Evolutionary conservation across 1,140 invertebrate species (phyloP), one percentile per base, ranked within the genome.

Genomic region (Formica exsecta): DNA sequence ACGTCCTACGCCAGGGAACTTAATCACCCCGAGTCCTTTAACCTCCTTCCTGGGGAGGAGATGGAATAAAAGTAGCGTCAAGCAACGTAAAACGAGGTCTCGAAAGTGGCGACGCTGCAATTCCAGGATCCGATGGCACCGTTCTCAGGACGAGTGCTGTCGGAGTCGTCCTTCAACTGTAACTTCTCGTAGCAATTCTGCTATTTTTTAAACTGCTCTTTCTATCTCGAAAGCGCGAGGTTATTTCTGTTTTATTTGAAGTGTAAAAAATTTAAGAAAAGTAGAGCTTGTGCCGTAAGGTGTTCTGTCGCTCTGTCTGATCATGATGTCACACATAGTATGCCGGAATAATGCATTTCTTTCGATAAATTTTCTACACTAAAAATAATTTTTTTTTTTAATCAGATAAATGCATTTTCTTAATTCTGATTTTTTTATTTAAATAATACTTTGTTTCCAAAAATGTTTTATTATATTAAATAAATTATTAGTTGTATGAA

Each of bases 71-170:
- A 83, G 36, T 83, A 83, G 29, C 57, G n/a, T 25, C 54, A 41
- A 22, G 79, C 38, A 38, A 71, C 79, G 38, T 59, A 73, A 61
- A 73, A 54, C 66, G 54, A 32, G 38, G 38, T 19, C 66, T 81
- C 38, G 68, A 61, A 61, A 61, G 68, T 74, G 54, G 38, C 79
- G 68, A 74, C 68, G 79, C 25, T 83, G 79, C 54, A 83, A 83
- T 83, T 83, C 73, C 79, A 83, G 57, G 79, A 83, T 83, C 54
- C 66, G 38, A 73, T 73, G 79, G 51, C 65, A 59, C 65, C 36
- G 44, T 73, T 8, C 68, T 74, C 68, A 9, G 79, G 79, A 73
- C 54, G 79, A 74, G 68, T 57, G 68, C 41, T 62, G 25, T 32
- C 54, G 66, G 66, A 81, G 54, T 74, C 66, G 68, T 61, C 54